Evolutionary conservation across 2,113 vertebrate genomes (phyloP), one percentile per base, ranked within the genome.

Genomic region (Haliaeetus leucogaster): DNA sequence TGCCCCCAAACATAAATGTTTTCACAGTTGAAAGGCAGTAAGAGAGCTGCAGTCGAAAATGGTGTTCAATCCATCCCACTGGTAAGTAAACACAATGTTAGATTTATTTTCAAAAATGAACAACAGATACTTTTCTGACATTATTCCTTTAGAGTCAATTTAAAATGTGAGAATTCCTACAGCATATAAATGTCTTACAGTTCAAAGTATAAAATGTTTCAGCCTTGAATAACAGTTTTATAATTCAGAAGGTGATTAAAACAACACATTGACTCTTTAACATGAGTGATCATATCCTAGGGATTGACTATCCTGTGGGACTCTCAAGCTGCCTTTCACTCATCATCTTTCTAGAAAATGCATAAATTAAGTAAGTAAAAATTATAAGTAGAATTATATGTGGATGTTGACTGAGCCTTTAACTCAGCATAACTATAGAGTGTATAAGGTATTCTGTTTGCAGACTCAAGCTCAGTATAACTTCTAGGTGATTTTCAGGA

Each of bases 381-480:
- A 97, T 93, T 68, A 43, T 71, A 89, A 96, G 97, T 84, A 92
- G 76, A 88, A 90, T 96, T 94, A 74, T 97, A 96, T 68, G 80
- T 76, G 98, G 98, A 96, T 96, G 95, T 56, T 90, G 47, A 93
- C 52, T 92, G 22, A 96, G 52, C 17, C 85, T 93, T 94, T 95
- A 40, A 66, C 23, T 48, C 19, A 77, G 40, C 16, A 77, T 50
- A 93, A 92, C 34, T 82, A 70, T 94, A 66, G 90, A 73, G 66
- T 95, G 82, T 92, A 97, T 96, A 93, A 97, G 77, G 21, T 97
- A 86, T 96, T 97, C 89, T 91, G 52, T 65, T 94, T 85, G 32
- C 81, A 93, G 71, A 79, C n/a, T 82, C 52, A 87, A 86, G 72
- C 82, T 67, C 32, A 42, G 3, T 40, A 34, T 50, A 79, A 61